A percentile compares a stretch with the other conserved stretches of the same genome.
Conservation (phyloP, 2,888 invertebrate genomes). For the Apoda limacodes region DNA sequence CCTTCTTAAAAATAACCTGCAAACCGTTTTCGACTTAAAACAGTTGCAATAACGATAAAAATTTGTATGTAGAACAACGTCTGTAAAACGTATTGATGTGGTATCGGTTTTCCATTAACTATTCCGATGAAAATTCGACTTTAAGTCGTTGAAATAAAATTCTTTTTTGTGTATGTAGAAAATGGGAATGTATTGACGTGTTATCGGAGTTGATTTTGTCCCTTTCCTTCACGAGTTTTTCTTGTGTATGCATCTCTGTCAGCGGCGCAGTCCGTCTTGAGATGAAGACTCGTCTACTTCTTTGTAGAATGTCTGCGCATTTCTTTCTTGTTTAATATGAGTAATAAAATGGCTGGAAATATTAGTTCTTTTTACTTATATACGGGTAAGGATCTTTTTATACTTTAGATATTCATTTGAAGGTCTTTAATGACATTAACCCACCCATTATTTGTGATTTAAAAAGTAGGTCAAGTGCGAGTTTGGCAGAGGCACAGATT, state of each 20-base stretch:
- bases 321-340: conserved; percentile 61
- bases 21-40: conserved; percentile 35
- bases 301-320: conserved; percentile 60
- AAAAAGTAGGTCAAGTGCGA: too few relatives aligned
- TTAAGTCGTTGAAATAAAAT: conserved; percentile 26
- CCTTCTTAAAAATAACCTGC: conserved; percentile 50
- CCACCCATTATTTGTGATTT: too few relatives aligned
- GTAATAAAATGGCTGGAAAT: too few relatives aligned
- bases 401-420: too few relatives aligned
- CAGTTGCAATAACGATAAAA: conserved; percentile 24
- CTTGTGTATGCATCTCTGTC: conserved; percentile 55
- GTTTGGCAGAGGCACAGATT: too few relatives aligned
- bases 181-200: conserved; percentile 69
- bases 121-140: conserved; percentile 30
- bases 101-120: conserved; percentile 67
- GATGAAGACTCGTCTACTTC: conserved; percentile 51
- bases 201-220: conserved; percentile 61
- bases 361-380: too few relatives aligned
- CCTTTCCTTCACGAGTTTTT: conserved; percentile 42
- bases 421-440: too few relatives aligned
- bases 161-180: too few relatives aligned
- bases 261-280: conserved; percentile 49
- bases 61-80: conserved; percentile 28
- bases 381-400: conserved; percentile 10
- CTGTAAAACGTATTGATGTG: conserved; percentile 66